phyloP scores from a whole-genome alignment of 1,140 invertebrate species.

The Drosophila tsacasi region DNA sequence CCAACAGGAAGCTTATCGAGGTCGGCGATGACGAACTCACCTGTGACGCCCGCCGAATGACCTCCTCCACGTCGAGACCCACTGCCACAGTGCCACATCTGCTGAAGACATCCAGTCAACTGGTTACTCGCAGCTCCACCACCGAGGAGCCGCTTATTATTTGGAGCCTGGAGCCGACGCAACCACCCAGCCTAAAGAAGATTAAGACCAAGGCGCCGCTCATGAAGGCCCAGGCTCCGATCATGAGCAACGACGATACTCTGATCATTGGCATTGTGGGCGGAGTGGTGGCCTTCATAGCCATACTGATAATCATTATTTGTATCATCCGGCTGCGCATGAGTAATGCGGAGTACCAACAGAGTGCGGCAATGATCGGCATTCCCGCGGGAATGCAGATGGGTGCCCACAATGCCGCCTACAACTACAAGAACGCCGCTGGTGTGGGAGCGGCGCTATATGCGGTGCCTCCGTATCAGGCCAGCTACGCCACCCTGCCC shows the following conservation, averaged over 20 bases:
- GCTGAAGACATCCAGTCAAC: slow-evolving; percentile 84
- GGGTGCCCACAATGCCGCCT: slow-evolving; percentile 86
- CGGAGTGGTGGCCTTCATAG: slow-evolving; percentile 95
- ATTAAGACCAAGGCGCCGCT: slow-evolving; percentile 87
- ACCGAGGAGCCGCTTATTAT: slow-evolving; percentile 93
- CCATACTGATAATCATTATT: slow-evolving; percentile 94
- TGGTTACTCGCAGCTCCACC: slow-evolving; percentile 86
- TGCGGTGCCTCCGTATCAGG: slow-evolving; percentile 86
- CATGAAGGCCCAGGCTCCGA: slow-evolving; percentile 86
- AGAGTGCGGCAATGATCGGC: slow-evolving; percentile 88
- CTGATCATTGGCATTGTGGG: slow-evolving; percentile 96
- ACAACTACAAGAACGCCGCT: slow-evolving; percentile 85
- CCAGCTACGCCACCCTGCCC: slow-evolving; percentile 87
- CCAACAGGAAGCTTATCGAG: slow-evolving; percentile 89
- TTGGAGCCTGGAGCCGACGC: slow-evolving; percentile 92
- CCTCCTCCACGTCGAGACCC: slow-evolving; percentile 86
- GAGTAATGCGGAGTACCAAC: slow-evolving; percentile 89
- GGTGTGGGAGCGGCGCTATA: slow-evolving; percentile 85
- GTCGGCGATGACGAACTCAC: slow-evolving; percentile 92
- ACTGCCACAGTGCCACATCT: slow-evolving; percentile 74
- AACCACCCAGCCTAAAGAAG: slow-evolving; percentile 85
- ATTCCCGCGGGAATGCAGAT: slow-evolving; percentile 85
- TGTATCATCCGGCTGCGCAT: slow-evolving; percentile 92
- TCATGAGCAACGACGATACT: slow-evolving; percentile 94
- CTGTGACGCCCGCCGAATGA: slow-evolving; percentile 89